Conservation (phyloP, 1,140 invertebrate genomes). For the Lepidostoma basale region DNA sequence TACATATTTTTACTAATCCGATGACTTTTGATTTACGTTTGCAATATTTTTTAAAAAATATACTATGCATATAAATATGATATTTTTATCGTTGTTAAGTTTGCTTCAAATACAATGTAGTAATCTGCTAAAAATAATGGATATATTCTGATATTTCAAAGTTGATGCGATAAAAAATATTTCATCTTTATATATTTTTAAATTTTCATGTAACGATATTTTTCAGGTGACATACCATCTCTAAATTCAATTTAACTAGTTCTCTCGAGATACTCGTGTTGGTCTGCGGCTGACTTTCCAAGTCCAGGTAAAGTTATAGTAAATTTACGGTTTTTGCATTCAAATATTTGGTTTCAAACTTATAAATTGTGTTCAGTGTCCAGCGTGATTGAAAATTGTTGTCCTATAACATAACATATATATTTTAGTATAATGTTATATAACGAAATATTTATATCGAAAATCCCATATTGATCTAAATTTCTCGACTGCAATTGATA, state of each 20-base stretch:
- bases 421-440: slow-evolving; percentile 29
- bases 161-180: not conserved
- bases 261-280: not conserved
- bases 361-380: not conserved
- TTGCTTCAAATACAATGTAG: too few species aligned
- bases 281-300: slow-evolving; percentile 29
- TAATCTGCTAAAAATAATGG: too few species aligned
- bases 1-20: too few species aligned
- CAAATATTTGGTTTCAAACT: not conserved
- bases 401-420: too few species aligned
- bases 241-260: too few species aligned
- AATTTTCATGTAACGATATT: too few species aligned
- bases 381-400: not conserved
- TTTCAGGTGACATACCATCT: too few species aligned
- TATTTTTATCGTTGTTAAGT: too few species aligned
- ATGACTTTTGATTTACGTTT: too few species aligned
- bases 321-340: not conserved
- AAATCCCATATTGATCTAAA: slow-evolving; percentile 32
- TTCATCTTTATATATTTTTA: not conserved
- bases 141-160: not conserved
- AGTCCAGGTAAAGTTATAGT: slow-evolving; percentile 30
- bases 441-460: slow-evolving; percentile 11
- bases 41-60: too few species aligned
- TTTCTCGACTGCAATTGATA: not conserved
- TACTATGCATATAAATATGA: too few species aligned